phyloP scores from a whole-genome alignment of 1,140 invertebrate species.

The Tenebrio molitor region DNA sequence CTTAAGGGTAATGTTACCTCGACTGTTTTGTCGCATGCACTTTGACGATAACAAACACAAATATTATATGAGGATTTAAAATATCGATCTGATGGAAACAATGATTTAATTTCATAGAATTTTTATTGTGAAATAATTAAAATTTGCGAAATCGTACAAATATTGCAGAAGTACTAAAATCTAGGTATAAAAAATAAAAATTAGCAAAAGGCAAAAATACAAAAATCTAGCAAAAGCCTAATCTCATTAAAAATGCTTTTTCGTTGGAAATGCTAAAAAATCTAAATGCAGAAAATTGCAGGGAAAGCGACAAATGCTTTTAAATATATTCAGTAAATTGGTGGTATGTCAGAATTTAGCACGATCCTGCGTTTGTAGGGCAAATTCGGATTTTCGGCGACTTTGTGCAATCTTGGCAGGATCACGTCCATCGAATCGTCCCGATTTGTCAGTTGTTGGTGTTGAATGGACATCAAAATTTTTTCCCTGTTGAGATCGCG shows the following conservation, averaged over 20 bases:
- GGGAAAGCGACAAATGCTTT: conserved; percentile 18
- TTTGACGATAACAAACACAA: too few species aligned
- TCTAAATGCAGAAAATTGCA: too few species aligned
- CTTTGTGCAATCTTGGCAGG: conserved; percentile 71
- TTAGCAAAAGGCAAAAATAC: background rate
- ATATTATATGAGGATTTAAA: too few species aligned
- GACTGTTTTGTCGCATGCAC: too few species aligned
- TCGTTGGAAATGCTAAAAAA: background rate
- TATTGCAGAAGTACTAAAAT: too few species aligned
- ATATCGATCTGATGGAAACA: too few species aligned
- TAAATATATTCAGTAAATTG: conserved; percentile 52
- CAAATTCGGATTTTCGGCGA: conserved; percentile 61
- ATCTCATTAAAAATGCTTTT: background rate
- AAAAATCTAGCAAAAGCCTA: background rate
- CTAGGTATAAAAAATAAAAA: conserved; percentile 28
- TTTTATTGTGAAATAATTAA: too few species aligned
- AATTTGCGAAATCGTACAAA: too few species aligned
- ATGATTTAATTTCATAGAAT: too few species aligned
- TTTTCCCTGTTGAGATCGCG: conserved; percentile 73
- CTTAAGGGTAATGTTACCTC: too few species aligned
- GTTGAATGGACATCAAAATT: conserved; percentile 69
- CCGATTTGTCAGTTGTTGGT: conserved; percentile 51
- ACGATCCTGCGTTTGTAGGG: conserved; percentile 64
- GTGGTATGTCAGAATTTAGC: conserved; percentile 56
- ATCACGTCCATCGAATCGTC: conserved; percentile 74